Evolutionary conservation across 2,113 vertebrate genomes (phyloP).

Genomic region (Colinus virginianus): DNA sequence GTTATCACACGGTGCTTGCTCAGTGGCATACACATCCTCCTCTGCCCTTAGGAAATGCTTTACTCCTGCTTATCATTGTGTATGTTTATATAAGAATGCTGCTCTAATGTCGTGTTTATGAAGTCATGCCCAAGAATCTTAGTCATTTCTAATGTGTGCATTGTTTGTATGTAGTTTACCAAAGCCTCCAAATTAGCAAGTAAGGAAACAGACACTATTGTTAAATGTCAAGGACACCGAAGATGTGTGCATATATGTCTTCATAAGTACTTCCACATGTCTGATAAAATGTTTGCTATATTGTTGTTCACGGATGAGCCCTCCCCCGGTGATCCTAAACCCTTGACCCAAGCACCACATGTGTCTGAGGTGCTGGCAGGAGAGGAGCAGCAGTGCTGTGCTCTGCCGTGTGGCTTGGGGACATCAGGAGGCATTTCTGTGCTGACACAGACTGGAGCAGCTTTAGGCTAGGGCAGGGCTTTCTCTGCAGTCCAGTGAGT

Average conservation of each 20-base stretch:
- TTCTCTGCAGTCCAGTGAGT: background rate
- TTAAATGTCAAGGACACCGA: constrained; percentile 33
- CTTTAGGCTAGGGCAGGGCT: background rate
- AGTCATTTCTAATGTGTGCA: background rate
- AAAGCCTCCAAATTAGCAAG: constrained; percentile 16
- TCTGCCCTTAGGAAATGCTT: constrained; percentile 16
- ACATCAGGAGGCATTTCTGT: background rate
- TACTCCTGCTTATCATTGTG: background rate
- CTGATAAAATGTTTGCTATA: constrained; percentile 22
- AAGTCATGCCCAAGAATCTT: background rate
- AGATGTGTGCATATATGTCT: background rate
- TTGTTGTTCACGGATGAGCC: background rate
- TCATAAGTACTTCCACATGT: background rate
- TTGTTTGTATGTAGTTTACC: constrained; percentile 7
- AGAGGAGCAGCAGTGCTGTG: background rate
- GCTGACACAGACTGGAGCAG: background rate
- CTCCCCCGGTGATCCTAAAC: background rate
- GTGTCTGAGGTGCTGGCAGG: fast-evolving
- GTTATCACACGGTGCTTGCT: fast-evolving
- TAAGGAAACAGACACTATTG: constrained; percentile 15
- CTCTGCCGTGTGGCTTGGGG: fast-evolving
- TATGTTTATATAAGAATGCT: background rate
- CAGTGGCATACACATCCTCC: background rate
- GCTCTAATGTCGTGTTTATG: constrained; percentile 5
- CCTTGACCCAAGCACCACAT: background rate